Evolutionary conservation across 2,113 vertebrate genomes (phyloP).

Genomic region (Origma solitaria): DNA sequence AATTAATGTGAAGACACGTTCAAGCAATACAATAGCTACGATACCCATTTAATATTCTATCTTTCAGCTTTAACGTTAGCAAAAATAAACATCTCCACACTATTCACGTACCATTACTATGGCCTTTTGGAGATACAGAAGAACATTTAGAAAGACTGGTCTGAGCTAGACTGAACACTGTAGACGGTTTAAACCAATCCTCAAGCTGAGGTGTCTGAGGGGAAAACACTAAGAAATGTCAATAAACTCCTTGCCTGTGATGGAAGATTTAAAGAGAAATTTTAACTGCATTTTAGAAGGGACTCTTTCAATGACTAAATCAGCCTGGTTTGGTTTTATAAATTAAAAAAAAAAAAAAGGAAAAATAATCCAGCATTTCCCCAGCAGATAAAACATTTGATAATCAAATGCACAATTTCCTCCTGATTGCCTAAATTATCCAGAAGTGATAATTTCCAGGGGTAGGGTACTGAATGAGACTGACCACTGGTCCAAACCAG

Average conservation of each 20-base stretch:
- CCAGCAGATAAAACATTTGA: not conserved
- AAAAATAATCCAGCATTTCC: not conserved
- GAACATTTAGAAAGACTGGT: not conserved
- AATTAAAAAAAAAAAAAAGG: not conserved
- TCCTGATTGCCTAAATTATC: not conserved
- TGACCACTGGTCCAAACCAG: not conserved
- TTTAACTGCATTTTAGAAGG: not conserved
- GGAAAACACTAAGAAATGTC: not conserved
- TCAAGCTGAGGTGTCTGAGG: not conserved
- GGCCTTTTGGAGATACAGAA: not conserved
- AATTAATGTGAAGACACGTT: slow-evolving; percentile 23
- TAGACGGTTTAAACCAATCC: not conserved
- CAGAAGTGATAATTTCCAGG: not conserved
- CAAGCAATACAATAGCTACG: not conserved
- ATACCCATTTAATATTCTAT: not conserved
- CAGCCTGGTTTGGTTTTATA: not conserved
- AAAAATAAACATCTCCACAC: not conserved
- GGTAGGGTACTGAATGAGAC: not conserved
- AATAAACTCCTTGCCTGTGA: not conserved
- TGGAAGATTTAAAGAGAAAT: not conserved
- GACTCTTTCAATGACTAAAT: not conserved
- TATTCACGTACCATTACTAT: not conserved
- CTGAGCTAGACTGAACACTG: not conserved
- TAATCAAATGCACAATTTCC: not conserved
- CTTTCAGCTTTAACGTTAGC: not conserved